Evolutionary conservation across 2,888 invertebrate species (phyloP).

Genomic region (Chironomus tentans): DNA sequence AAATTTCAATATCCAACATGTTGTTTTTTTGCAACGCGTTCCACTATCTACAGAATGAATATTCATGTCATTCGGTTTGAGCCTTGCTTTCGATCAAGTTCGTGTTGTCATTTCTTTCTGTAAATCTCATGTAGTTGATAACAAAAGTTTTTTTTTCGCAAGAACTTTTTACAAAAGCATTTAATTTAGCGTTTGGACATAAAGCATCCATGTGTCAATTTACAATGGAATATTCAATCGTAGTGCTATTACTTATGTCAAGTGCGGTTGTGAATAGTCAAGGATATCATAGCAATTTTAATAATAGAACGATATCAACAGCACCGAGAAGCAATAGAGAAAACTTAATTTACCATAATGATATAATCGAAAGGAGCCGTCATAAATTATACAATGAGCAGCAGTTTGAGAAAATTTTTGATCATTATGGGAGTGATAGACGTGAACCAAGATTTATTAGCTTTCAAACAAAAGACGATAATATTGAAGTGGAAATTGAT

Average conservation of each 20-base stretch:
- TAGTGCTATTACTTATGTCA: conserved; percentile 10
- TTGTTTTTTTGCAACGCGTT: background rate
- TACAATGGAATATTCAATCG: conserved; percentile 12
- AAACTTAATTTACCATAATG: background rate
- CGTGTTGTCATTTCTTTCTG: background rate
- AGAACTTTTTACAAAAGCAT: background rate
- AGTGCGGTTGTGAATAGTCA: background rate
- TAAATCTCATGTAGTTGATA: background rate
- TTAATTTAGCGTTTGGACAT: background rate
- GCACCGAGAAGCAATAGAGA: background rate
- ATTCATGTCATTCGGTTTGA: background rate
- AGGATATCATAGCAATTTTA: conserved; percentile 5
- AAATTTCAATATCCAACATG: too few species aligned
- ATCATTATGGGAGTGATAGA: conserved; percentile 13
- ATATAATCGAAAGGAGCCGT: background rate
- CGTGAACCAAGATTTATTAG: conserved; percentile 27
- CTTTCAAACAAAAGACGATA: conserved; percentile 27
- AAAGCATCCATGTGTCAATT: background rate
- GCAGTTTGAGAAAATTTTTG: conserved; percentile 12
- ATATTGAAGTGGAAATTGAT: conserved; percentile 28
- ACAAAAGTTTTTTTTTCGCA: background rate
- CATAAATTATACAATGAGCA: background rate
- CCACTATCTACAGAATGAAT: background rate
- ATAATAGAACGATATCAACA: background rate
- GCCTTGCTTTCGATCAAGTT: conserved; percentile 5